A percentile compares a stretch with the other conserved stretches of the same genome.
phyloP scores from a whole-genome alignment of 53 echinoderm and acorn worm species.

The Astropecten irregularis region DNA sequence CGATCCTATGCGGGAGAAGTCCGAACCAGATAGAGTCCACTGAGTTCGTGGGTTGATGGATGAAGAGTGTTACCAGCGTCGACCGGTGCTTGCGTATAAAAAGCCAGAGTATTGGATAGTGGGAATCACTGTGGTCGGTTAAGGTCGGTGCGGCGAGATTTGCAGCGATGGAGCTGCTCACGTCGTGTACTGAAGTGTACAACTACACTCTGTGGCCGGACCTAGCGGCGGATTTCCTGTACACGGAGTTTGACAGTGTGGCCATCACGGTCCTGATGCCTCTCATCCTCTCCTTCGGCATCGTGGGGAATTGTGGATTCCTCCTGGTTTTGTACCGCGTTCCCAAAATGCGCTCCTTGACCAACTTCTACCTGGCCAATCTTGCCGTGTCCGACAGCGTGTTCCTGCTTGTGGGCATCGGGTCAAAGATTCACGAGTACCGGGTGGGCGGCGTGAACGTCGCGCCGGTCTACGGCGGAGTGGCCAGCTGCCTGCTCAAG shows the following conservation, averaged over 20 bases:
- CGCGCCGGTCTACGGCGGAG: slow-evolving; percentile 64
- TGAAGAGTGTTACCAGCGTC: too few species aligned
- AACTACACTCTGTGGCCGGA: neutral
- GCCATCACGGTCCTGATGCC: slow-evolving; percentile 76
- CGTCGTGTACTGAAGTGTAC: neutral
- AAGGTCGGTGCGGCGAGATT: too few species aligned
- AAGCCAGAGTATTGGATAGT: too few species aligned
- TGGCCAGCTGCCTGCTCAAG: slow-evolving; percentile 55
- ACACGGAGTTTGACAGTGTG: slow-evolving; percentile 44
- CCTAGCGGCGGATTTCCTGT: neutral
- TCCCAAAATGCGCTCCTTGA: slow-evolving; percentile 78
- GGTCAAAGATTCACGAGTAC: slow-evolving; percentile 67
- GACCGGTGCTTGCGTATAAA: too few species aligned
- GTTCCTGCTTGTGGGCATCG: slow-evolving; percentile 66
- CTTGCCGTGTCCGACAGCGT: slow-evolving; percentile 74
- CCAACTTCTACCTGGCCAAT: slow-evolving; percentile 85
- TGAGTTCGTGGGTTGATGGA: too few species aligned
- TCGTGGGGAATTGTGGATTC: slow-evolving; percentile 63
- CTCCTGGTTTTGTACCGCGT: slow-evolving; percentile 69
- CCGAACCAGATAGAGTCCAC: too few species aligned
- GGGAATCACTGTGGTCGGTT: too few species aligned
- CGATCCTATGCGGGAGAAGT: too few species aligned
- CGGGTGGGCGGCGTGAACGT: slow-evolving; percentile 43
- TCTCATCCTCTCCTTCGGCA: slow-evolving; percentile 64
- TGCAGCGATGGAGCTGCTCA: too few species aligned